A percentile compares a stretch with the other conserved stretches of the same genome.
Evolutionary conservation across 2,888 invertebrate genomes (phyloP).

Genomic region (Poecilobothrus nobilitatus): DNA sequence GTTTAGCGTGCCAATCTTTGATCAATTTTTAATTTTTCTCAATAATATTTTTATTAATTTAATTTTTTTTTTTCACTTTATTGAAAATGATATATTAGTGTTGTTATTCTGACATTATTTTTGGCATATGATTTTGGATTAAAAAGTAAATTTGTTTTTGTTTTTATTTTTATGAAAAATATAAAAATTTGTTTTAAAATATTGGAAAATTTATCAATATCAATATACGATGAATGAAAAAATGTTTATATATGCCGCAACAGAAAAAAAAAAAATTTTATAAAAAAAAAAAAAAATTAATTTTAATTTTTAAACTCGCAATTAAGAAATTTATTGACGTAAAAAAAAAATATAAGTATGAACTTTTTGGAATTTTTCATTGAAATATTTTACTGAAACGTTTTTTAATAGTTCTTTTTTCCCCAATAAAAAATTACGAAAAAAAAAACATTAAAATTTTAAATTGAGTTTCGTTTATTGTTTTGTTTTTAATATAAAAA

Average conservation of each 20-base stretch:
- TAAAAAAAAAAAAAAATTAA: not conserved
- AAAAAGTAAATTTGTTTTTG: not conserved
- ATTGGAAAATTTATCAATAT: not conserved
- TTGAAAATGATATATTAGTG: not conserved
- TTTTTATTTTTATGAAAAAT: not conserved
- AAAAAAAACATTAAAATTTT: too few relatives aligned
- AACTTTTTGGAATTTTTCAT: too few relatives aligned
- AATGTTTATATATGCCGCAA: too few relatives aligned
- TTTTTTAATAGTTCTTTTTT: too few relatives aligned
- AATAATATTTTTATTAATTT: not conserved
- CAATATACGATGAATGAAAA: too few relatives aligned
- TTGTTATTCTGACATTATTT: not conserved
- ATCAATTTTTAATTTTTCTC: not conserved
- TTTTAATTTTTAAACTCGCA: not conserved
- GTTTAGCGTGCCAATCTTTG: not conserved
- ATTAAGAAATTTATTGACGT: slow-evolving; percentile 1
- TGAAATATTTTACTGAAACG: too few relatives aligned
- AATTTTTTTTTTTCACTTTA: not conserved
- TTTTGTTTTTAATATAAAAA: too few relatives aligned
- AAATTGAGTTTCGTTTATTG: too few relatives aligned
- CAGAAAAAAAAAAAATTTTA: not conserved
- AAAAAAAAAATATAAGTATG: not conserved
- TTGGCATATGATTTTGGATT: not conserved
- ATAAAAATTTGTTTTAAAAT: not conserved
- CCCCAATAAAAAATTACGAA: too few relatives aligned